A percentile compares a stretch with the other conserved stretches of the same genome.
These are phyloP conservation scores for Ifrita kowaldi DNA, from an alignment of 2,113 vertebrate species.

Conservation along the genomic window DNA sequence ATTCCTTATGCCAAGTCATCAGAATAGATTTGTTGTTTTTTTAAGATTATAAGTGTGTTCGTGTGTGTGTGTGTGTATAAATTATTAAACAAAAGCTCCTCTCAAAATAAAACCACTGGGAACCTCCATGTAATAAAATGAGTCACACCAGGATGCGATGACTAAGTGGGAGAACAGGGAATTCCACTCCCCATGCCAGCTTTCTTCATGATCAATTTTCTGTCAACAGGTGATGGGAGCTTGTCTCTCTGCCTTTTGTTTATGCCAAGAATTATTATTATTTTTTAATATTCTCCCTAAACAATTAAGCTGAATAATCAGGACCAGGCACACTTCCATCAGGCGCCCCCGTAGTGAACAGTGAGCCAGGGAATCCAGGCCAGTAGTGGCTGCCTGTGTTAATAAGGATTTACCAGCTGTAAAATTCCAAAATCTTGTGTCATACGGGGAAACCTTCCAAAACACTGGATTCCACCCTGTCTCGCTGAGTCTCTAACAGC, in stretches of 20 bases:
- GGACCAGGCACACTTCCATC: conserved; percentile 65
- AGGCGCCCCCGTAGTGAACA: conserved; percentile 66
- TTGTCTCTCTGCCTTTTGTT: conserved; percentile 68
- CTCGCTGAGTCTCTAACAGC: conserved; percentile 62
- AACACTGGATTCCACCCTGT: conserved; percentile 83
- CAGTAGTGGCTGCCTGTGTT: conserved; percentile 78
- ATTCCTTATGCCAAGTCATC: not conserved
- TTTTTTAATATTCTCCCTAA: conserved; percentile 71
- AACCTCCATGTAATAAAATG: conserved; percentile 84
- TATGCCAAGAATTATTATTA: conserved; percentile 69
- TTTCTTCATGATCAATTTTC: conserved; percentile 77
- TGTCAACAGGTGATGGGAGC: conserved; percentile 80
- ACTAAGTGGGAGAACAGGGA: conserved; percentile 87
- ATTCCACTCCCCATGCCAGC: conserved; percentile 81
- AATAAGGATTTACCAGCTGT: conserved; percentile 85
- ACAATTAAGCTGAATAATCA: conserved; percentile 73
- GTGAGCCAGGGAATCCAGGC: conserved; percentile 74
- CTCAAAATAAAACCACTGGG: conserved; percentile 81
- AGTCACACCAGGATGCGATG: conserved; percentile 83
- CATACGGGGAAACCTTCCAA: conserved; percentile 87
- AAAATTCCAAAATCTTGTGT: conserved; percentile 86
- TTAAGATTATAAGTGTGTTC: conserved; percentile 31
- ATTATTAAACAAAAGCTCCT: conserved; percentile 74
- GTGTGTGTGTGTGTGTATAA: conserved; percentile 61
- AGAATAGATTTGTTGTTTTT: conserved; percentile 45